phyloP scores from a whole-genome alignment of 1,140 invertebrate species.

The Daktulosphaira vitifoliae region DNA sequence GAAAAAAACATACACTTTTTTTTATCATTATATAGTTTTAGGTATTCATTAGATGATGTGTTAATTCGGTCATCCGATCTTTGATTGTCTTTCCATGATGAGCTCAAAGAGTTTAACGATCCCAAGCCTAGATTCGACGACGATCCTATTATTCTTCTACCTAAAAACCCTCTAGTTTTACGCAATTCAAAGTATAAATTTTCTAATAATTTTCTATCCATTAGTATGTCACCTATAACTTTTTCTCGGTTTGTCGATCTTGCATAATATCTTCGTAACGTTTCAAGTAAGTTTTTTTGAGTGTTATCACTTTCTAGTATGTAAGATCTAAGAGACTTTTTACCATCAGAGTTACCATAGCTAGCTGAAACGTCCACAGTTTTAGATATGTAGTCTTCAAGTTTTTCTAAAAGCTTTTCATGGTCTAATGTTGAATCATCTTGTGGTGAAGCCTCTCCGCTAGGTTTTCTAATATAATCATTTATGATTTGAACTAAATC shows the following conservation, averaged over 20 bases:
- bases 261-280: constrained; percentile 56
- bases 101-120: not conserved
- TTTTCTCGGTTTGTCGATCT: constrained; percentile 55
- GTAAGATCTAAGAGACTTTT: constrained; percentile 40
- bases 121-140: constrained; percentile 7
- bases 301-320: constrained; percentile 46
- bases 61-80: constrained; percentile 43
- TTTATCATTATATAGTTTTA: constrained; percentile 38
- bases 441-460: not conserved
- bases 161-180: constrained; percentile 56
- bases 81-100: constrained; percentile 34
- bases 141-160: constrained; percentile 38
- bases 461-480: constrained; percentile 45
- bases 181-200: constrained; percentile 62
- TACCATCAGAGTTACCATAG: not conserved
- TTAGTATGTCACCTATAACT: constrained; percentile 59
- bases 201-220: constrained; percentile 59
- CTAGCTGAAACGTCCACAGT: constrained; percentile 38
- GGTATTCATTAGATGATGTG: constrained; percentile 39
- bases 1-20: not conserved
- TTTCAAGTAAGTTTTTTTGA: constrained; percentile 55
- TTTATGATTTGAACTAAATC: constrained; percentile 42
- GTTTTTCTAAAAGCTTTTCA: constrained; percentile 54
- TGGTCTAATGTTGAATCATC: constrained; percentile 47
- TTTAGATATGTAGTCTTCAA: constrained; percentile 54